Evolutionary conservation across 2,113 vertebrate species (phyloP).

Genomic region (Propithecus coquereli): DNA sequence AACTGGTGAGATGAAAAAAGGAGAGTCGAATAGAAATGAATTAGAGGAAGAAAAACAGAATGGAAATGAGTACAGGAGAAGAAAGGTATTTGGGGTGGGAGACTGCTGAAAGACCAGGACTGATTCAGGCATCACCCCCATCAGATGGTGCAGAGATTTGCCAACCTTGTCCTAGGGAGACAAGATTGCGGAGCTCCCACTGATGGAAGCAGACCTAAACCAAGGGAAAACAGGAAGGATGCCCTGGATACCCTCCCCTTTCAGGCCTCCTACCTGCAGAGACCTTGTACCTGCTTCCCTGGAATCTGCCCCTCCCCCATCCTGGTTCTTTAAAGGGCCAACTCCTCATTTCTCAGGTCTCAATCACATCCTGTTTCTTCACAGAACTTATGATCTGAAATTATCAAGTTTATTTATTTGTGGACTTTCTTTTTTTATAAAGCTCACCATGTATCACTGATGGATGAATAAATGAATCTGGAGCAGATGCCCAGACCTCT

Average conservation of each 20-base stretch:
- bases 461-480: not conserved
- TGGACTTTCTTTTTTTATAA: not conserved
- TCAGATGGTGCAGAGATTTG: not conserved
- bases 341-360: not conserved
- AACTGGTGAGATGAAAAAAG: not conserved
- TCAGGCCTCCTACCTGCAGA: not conserved
- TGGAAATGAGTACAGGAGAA: not conserved
- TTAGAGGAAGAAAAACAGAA: not conserved
- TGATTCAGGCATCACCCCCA: not conserved
- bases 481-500: not conserved
- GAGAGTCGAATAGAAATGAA: not conserved
- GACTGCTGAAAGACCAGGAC: not conserved
- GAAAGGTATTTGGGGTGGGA: too few species aligned
- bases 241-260: not conserved
- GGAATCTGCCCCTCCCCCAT: rapidly evolving
- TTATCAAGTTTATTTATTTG: not conserved
- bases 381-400: not conserved
- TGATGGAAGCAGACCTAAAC: not conserved
- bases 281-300: not conserved
- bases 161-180: not conserved
- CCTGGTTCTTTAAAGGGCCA: not conserved
- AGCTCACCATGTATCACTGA: not conserved
- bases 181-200: not conserved
- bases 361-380: not conserved
- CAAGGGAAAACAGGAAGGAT: not conserved